Evolutionary conservation across 2,797 vertebrate genomes (phyloP).

Genomic region (Enoplosus armatus): DNA sequence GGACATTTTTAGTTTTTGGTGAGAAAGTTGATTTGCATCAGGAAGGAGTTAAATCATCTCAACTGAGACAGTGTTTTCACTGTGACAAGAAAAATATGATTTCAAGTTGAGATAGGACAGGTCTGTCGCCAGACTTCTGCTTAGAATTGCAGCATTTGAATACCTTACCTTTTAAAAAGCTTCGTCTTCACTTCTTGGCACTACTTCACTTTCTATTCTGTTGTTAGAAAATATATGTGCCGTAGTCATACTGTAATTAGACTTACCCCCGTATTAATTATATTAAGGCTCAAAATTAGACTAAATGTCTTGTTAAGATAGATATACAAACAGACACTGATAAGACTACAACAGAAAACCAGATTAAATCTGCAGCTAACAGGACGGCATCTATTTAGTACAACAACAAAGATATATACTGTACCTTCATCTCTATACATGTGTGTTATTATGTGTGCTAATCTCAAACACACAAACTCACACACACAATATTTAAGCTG

Average conservation of each 20-base stretch:
- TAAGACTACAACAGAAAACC: background rate
- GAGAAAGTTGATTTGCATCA: background rate
- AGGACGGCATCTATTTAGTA: background rate
- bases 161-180: background rate
- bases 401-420: background rate
- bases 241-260: background rate
- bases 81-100: background rate
- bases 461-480: background rate
- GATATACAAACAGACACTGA: background rate
- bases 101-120: background rate
- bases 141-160: background rate
- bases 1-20: background rate
- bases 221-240: too few relatives aligned
- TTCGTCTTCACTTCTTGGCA: background rate
- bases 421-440: background rate
- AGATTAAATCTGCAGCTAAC: background rate
- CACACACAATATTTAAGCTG: background rate
- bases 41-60: background rate
- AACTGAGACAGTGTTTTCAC: background rate
- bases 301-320: background rate
- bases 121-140: background rate
- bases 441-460: background rate
- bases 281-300: background rate
- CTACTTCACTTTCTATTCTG: background rate
- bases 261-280: background rate